Evolutionary conservation across 2,888 invertebrate species (phyloP).

Genomic region (Uropetala carovei): DNA sequence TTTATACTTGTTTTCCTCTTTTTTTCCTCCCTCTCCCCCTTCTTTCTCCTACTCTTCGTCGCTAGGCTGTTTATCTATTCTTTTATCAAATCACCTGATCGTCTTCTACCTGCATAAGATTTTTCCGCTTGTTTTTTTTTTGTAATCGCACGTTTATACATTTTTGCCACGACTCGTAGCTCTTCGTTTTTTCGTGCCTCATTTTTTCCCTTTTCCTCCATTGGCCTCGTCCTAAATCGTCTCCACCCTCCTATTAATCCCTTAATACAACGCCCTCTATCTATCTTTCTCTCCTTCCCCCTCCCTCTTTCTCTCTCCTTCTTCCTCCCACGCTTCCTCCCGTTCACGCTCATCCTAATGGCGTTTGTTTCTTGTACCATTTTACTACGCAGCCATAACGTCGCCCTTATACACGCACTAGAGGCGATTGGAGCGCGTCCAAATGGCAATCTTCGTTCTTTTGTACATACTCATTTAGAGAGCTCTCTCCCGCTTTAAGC

Average conservation of each 20-base stretch:
- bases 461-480: neutral
- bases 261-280: neutral
- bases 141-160: neutral
- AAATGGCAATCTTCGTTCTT: neutral
- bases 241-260: conserved; percentile 31
- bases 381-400: neutral
- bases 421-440: neutral
- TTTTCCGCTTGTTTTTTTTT: too few relatives aligned
- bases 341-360: neutral
- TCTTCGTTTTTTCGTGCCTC: neutral
- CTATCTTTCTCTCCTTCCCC: neutral
- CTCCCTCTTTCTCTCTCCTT: neutral
- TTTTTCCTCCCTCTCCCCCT: neutral
- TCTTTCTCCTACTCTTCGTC: neutral
- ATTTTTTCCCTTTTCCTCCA: neutral
- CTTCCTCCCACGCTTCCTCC: neutral
- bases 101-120: neutral
- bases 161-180: neutral
- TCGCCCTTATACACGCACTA: neutral
- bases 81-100: neutral
- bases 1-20: neutral
- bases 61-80: neutral
- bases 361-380: neutral
- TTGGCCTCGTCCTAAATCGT: neutral
- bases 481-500: neutral